Percentiles rank a stretch among this genome's conserved stretches.
These are phyloP conservation scores for Acyrthosiphon pisum DNA, from an alignment of 1,140 invertebrate species.

Conservation along the genomic window DNA sequence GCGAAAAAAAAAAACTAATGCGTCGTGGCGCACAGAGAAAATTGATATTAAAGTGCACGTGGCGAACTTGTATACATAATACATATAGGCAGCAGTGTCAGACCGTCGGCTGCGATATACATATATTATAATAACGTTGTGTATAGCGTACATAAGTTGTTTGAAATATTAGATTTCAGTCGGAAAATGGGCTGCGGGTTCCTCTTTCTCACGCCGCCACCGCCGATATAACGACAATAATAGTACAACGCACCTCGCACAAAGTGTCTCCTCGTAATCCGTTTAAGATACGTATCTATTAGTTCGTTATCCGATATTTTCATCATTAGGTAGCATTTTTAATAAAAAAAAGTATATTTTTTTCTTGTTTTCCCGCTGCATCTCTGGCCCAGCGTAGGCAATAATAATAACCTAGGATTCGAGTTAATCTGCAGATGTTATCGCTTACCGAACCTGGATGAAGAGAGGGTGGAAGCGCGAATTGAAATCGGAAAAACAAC, in stretches of 20 bases:
- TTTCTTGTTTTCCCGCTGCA: no score
- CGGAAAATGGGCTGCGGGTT: conserved; percentile 1
- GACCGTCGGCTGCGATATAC: background rate
- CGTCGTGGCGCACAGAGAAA: background rate
- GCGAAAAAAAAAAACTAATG: background rate
- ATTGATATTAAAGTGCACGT: conserved; percentile 20
- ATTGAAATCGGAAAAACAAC: no score
- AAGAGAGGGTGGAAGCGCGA: no score
- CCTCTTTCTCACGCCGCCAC: background rate
- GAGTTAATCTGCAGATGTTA: no score
- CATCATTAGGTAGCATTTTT: no score
- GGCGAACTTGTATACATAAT: background rate
- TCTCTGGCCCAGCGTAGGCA: no score
- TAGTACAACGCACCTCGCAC: background rate
- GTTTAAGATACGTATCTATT: no score
- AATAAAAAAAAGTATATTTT: no score
- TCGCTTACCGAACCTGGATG: no score
- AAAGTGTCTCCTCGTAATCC: background rate
- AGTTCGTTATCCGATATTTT: no score
- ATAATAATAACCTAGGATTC: no score
- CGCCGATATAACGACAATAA: background rate
- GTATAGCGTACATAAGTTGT: background rate
- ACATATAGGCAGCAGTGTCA: background rate
- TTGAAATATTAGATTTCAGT: conserved; percentile 19
- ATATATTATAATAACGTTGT: background rate